Conservation (phyloP, 2,888 invertebrate genomes). For the Bugula neritina region DNA sequence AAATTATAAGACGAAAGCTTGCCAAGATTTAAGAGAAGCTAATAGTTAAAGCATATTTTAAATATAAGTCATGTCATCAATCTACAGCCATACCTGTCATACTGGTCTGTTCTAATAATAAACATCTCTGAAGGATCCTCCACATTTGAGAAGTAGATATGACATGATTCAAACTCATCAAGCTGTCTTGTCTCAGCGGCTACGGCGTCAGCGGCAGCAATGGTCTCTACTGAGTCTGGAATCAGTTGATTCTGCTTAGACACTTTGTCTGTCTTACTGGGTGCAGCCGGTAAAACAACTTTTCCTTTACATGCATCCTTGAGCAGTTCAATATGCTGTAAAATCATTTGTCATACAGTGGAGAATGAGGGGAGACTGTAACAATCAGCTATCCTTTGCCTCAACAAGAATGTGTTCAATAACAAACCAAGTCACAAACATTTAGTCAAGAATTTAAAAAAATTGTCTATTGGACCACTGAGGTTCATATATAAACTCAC, state of each 20-base stretch:
- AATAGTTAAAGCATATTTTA: too few species aligned
- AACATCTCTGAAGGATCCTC: not conserved
- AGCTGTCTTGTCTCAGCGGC: not conserved
- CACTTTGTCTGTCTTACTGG: not conserved
- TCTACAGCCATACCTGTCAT: not conserved
- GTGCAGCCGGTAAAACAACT: constrained; percentile 29
- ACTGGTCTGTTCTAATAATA: constrained; percentile 3
- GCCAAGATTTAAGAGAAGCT: too few species aligned
- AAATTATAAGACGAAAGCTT: too few species aligned
- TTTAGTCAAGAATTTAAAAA: too few species aligned
- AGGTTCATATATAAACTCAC: too few species aligned
- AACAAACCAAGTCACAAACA: too few species aligned
- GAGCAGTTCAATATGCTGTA: constrained; percentile 56
- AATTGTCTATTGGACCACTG: too few species aligned
- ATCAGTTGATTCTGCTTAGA: not conserved
- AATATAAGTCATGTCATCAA: too few species aligned
- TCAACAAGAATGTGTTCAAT: too few species aligned
- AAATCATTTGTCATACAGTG: not conserved
- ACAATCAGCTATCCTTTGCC: too few species aligned
- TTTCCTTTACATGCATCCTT: constrained; percentile 54
- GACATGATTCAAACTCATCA: not conserved
- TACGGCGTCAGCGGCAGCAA: not conserved
- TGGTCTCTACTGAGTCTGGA: not conserved
- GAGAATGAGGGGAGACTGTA: too few species aligned
- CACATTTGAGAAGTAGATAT: not conserved